Evolutionary conservation across 2,113 vertebrate genomes (phyloP).

Genomic region (Pogonocichla stellata): DNA sequence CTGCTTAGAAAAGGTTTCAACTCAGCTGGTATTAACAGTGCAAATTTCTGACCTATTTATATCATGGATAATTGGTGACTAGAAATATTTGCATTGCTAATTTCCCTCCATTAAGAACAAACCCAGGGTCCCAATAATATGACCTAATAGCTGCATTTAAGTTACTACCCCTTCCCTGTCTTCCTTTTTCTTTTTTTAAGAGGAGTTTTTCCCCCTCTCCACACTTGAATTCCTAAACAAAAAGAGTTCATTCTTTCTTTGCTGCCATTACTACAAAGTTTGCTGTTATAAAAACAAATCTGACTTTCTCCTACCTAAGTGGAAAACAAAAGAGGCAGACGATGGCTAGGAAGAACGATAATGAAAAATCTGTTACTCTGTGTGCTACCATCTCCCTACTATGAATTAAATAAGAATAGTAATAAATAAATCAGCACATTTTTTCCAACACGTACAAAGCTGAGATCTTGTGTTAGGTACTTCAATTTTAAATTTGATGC

Average conservation of each 20-base stretch:
- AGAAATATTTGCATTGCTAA: constrained; percentile 79
- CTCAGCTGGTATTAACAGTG: constrained; percentile 49
- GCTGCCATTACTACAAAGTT: background rate
- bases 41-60: constrained; percentile 69
- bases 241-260: constrained; percentile 32
- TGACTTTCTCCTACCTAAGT: constrained; percentile 22
- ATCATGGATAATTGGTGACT: constrained; percentile 73
- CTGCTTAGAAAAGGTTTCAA: constrained; percentile 66
- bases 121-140: constrained; percentile 38
- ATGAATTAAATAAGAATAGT: background rate
- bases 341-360: background rate
- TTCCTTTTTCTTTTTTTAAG: background rate
- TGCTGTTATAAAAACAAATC: constrained; percentile 27
- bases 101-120: constrained; percentile 65
- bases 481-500: background rate
- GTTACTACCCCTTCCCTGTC: constrained; percentile 12
- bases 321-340: constrained; percentile 18
- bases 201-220: background rate
- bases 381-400: background rate
- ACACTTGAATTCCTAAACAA: constrained; percentile 31
- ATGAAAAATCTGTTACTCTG: constrained; percentile 15
- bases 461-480: background rate
- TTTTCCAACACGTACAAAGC: background rate
- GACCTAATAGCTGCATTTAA: constrained; percentile 65
- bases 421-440: background rate